Evolutionary conservation across 2,113 vertebrate genomes (phyloP).

Genomic region (Grus americana): DNA sequence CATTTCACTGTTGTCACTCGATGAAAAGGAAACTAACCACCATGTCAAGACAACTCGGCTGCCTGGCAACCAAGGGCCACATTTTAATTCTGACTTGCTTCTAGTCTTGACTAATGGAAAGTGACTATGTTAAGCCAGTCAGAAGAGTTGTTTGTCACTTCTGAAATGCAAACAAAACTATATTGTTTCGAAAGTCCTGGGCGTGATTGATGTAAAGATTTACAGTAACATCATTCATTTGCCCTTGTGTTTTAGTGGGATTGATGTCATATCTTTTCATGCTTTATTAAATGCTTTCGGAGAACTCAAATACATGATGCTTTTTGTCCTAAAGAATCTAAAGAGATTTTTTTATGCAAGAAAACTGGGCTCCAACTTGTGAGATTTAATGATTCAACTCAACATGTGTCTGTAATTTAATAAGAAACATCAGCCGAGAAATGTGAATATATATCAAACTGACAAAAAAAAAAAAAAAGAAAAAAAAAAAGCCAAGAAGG

Average conservation of each 20-base stretch:
- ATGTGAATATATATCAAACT: conserved; percentile 74
- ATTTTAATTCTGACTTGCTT: conserved; percentile 99
- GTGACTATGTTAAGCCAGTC: conserved; percentile 97
- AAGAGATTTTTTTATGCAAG: conserved; percentile 62
- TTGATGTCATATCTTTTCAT: conserved; percentile 99
- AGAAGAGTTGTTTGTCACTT: conserved; percentile 98
- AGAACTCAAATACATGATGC: conserved; percentile 81
- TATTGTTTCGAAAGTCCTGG: conserved; percentile 91
- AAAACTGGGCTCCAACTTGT: conserved; percentile 74
- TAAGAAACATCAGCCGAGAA: conserved; percentile 82
- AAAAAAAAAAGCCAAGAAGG: conserved; percentile 37
- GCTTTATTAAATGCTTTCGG: conserved; percentile 90
- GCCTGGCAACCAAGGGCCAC: conserved; percentile 97
- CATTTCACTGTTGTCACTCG: conserved; percentile 98
- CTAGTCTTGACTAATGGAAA: conserved; percentile 98
- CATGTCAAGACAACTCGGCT: conserved; percentile 99
- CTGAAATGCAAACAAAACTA: conserved; percentile 99
- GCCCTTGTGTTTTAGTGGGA: conserved; percentile 90
- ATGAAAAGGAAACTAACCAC: conserved; percentile 99
- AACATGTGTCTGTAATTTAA: conserved; percentile 86
- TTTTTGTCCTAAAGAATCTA: conserved; percentile 85
- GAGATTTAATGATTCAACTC: conserved; percentile 89
- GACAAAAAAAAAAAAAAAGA: conserved; percentile 51
- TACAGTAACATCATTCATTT: conserved; percentile 98
- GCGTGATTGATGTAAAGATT: conserved; percentile 91